Evolutionary conservation across 2,113 vertebrate genomes (phyloP), one percentile per base, ranked within the genome.

Genomic region (Prolemur simus): DNA sequence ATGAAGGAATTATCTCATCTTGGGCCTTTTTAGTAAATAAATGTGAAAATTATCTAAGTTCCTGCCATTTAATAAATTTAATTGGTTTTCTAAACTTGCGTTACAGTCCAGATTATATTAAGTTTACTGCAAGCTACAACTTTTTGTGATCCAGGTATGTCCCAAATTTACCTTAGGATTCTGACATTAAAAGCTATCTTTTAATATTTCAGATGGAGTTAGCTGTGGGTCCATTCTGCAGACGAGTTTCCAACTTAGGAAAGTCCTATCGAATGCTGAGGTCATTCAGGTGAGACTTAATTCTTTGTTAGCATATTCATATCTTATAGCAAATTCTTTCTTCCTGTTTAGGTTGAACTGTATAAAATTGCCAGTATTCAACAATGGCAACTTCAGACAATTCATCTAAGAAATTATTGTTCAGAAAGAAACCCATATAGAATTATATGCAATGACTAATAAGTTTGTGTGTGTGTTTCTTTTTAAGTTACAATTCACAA

Each of bases 241-340:
- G 99, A 91, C 98, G 99, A 95, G 99, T 99, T 42, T 99, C 99
- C 63, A 99, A 99, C 95, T 98, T 99, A 74, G 99, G 99, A n/a
- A 99, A 98, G 49, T 98, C 99, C 1, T 99, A 99, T 98, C 98
- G 99, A 45, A 99, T 99, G 98, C 99, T 99, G 95, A 99, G 99
- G 92, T 99, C 99, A 0, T 99, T 99, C 98, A 99, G 99, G 99
- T 99, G 85, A 98, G 99, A 95, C 86, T 56, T 82, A 68, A 56
- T 87, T 5, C 0, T 82, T 13, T 66, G 32, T 86, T 95, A 37
- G 11, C 42, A 5, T 77, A 89, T 87, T 58, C 83, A 94, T 89
- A 90, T 86, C 81, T 66, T 54, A 25, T 91, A 90, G 86, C 91
- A 93, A 89, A 86, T 97, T n/a, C 83, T 83, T 93, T 54, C 23